These are phyloP conservation scores for Noctilio leporinus DNA, from an alignment of 2,113 vertebrate genomes.

Conservation along the genomic window DNA sequence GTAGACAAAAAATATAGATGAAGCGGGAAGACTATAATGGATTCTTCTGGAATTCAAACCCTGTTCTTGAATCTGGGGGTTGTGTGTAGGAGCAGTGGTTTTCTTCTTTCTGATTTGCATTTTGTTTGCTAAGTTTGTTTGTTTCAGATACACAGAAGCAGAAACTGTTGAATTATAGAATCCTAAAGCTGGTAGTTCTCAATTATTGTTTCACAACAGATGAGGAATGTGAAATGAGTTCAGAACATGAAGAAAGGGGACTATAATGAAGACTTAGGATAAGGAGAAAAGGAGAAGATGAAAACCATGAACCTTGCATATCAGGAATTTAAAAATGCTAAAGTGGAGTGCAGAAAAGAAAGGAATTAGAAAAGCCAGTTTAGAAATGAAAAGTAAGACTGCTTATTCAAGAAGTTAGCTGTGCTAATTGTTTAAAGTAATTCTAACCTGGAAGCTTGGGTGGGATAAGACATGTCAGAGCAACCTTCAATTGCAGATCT, in stretches of 20 bases:
- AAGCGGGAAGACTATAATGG: background rate
- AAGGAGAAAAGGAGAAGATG: background rate
- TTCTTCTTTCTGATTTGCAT: background rate
- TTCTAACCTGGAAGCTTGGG: background rate
- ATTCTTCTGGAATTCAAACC: slow-evolving; percentile 9
- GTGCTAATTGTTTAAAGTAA: background rate
- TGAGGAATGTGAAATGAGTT: background rate
- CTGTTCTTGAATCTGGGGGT: background rate
- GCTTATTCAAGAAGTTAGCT: background rate
- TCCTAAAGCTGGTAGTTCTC: background rate
- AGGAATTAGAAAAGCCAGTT: background rate
- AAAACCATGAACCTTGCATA: background rate
- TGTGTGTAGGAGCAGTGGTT: background rate
- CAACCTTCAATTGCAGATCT: background rate
- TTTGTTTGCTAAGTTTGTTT: background rate
- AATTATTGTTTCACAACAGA: background rate
- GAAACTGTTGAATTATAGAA: background rate
- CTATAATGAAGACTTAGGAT: background rate
- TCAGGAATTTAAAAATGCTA: background rate
- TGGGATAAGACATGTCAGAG: background rate
- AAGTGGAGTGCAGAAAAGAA: background rate
- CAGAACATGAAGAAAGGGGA: background rate
- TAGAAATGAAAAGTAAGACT: background rate
- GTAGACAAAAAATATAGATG: background rate
- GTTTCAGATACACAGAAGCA: background rate